Evolutionary conservation across 2,797 vertebrate genomes (phyloP).

Genomic region (Odontamblyopus lacepedii): DNA sequence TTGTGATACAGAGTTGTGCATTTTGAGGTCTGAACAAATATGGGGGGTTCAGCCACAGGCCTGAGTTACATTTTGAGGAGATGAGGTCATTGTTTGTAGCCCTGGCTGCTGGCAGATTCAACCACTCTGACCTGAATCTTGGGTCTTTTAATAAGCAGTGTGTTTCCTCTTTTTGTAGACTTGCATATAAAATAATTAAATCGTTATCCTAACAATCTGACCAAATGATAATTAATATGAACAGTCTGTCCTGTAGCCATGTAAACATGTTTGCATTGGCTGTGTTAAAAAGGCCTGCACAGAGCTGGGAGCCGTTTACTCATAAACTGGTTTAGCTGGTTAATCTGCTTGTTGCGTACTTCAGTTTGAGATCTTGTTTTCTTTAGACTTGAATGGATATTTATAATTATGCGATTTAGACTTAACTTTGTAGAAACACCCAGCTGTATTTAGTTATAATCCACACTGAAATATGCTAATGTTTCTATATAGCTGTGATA

Average conservation of each 20-base stretch:
- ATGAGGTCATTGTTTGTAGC: conserved; percentile 64
- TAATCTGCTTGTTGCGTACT: conserved; percentile 38
- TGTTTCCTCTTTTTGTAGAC: too few relatives aligned
- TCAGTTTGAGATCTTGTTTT: conserved; percentile 34
- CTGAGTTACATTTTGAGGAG: conserved; percentile 59
- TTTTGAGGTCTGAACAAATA: neutral
- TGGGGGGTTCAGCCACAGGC: conserved; percentile 21
- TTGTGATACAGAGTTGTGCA: conserved; percentile 11
- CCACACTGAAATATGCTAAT: neutral
- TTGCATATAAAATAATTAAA: neutral
- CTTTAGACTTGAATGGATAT: conserved; percentile 23
- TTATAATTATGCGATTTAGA: conserved; percentile 15
- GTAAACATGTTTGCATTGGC: conserved; percentile 7
- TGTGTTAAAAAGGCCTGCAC: conserved; percentile 7
- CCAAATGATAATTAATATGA: neutral
- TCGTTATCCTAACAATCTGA: neutral
- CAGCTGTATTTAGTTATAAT: neutral
- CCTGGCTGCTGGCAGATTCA: conserved; percentile 38
- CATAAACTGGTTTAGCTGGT: conserved; percentile 67
- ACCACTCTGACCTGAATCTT: conserved; percentile 36
- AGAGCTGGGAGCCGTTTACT: conserved; percentile 16
- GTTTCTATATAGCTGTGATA: too few relatives aligned
- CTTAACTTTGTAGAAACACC: conserved; percentile 5
- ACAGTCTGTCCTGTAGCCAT: neutral
- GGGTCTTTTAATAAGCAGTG: neutral